Base-by-base conservation (phyloP, 2,113 vertebrate species). In the Triplophysa rosa region DNA sequence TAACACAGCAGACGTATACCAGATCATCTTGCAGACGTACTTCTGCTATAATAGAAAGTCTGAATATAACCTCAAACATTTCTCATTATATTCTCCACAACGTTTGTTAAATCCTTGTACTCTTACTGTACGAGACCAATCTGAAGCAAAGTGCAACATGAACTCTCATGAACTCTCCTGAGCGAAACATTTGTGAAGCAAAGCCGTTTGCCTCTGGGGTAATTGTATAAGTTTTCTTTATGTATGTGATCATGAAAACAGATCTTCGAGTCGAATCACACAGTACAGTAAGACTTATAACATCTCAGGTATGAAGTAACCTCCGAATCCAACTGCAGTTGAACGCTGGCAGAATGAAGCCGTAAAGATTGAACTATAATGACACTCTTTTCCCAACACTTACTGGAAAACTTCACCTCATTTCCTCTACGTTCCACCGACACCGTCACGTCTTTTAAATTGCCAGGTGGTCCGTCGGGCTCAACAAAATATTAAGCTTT, bases 321-420 rank as follows among this genome's bases (percentile, higher is more conserved):
- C 47, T 12, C 33, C 5, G 9, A 23, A 71, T 58, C 68, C 52
- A 71, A 71, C 58, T 21, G 26, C 11, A 1, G 52, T 17, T 52
- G 16, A 52, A 52, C 49, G 10, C 14, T 49, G 49, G 4, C 26
- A 71, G 11, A 67, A 71, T 37, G 2, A 52, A 56, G 52, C 52
- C 56, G 17, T 69, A 58, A 71, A 58, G 68, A 71, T 71, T 58
- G 68, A 71, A 23, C 26, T 37, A 16, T 71, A 71, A 71, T 71
- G 29, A 58, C 68, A 71, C 68, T 71, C 56, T 19, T 71, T 40
- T 40, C 19, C 19, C 11, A 13, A 37, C 52, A 58, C 68, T 71
- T 71, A 71, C 26, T 37, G 68, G 26, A 58, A 71, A 71, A 71
- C 68, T 26, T 69, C 47, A 69, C 49, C 49, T 71, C 52, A 71